phyloP scores from a whole-genome alignment of 2,113 vertebrate genomes.

The rabbit (Oryctolagus cuniculus) region mOryCun1.1 NC_091432.1:115484501-115485000 shows the following conservation, averaged over 20 bases:
- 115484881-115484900: too few species aligned
- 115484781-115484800: neutral
- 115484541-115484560: constrained; percentile 53
- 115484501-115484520: neutral
- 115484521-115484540: neutral
- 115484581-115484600: neutral
- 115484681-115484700: neutral
- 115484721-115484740: neutral
- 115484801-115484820: neutral
- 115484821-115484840: too few species aligned
- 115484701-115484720: neutral
- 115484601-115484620: neutral
- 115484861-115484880: too few species aligned
- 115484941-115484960: too few species aligned
- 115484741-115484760: neutral
- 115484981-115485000: too few species aligned
- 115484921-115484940: too few species aligned
- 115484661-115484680: neutral
- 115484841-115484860: too few species aligned
- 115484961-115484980: too few species aligned
- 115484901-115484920: too few species aligned
- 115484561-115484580: neutral
- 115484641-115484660: neutral
- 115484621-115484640: constrained; percentile 27
- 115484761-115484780: neutral